Conservation (phyloP, 2,888 invertebrate species). For the Omphaloscelis lunosa region DNA sequence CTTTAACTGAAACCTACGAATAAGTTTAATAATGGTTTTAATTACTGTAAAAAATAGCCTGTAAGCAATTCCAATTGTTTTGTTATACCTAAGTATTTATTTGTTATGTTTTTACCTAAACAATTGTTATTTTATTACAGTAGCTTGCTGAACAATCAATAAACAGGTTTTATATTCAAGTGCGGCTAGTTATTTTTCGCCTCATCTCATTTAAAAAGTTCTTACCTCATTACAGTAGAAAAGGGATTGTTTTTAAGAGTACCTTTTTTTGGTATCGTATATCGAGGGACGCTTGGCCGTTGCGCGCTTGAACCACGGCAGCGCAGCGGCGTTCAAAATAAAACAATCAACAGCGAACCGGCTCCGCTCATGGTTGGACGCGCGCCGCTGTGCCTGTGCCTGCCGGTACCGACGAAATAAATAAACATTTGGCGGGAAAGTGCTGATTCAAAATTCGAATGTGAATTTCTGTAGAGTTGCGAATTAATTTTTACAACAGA, state of each 20-base stretch:
- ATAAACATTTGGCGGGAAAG: constrained; percentile 84
- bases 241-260: constrained; percentile 70
- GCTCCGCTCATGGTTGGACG: constrained; percentile 86
- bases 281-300: constrained; percentile 70
- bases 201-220: constrained; percentile 59
- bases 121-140: constrained; percentile 10
- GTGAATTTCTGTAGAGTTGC: constrained; percentile 25
- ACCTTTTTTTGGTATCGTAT: constrained; percentile 73
- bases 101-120: constrained; percentile 1
- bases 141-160: constrained; percentile 47
- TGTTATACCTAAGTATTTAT: constrained; percentile 13
- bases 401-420: constrained; percentile 70
- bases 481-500: constrained; percentile 8
- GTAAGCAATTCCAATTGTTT: constrained; percentile 9
- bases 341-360: constrained; percentile 87
- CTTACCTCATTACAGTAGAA: constrained; percentile 66
- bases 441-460: constrained; percentile 57
- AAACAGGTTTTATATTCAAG: constrained; percentile 60
- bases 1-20: neutral
- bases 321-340: constrained; percentile 80
- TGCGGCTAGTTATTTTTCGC: constrained; percentile 60
- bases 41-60: neutral
- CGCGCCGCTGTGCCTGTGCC: constrained; percentile 70
- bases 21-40: neutral
- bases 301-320: constrained; percentile 71